A percentile compares a stretch with the other conserved stretches of the same genome.
phyloP scores from a whole-genome alignment of 2,113 vertebrate species.

The Eonycteris spelaea region DNA sequence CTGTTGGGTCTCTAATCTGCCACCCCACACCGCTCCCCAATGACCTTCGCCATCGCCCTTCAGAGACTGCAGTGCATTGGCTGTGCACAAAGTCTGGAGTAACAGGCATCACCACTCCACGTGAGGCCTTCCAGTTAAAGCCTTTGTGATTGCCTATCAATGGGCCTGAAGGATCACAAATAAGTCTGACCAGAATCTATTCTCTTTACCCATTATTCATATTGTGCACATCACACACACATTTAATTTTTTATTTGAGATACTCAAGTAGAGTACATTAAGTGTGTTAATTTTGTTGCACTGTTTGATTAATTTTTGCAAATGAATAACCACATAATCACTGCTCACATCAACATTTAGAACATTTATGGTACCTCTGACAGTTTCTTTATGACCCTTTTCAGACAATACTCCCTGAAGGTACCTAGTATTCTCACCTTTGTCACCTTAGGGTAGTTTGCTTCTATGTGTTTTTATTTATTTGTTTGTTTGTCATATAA shows the following conservation, averaged over 20 bases:
- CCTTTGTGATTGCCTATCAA: not conserved
- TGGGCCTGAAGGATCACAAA: not conserved
- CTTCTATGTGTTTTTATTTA: not conserved
- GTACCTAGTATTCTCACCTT: not conserved
- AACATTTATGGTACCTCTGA: not conserved
- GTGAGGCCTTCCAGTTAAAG: not conserved
- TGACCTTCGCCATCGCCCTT: not conserved
- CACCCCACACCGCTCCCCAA: rapidly evolving
- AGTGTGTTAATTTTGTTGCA: not conserved
- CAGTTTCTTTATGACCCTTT: not conserved
- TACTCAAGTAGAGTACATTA: not conserved
- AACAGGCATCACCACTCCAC: rapidly evolving
- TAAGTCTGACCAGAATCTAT: not conserved
- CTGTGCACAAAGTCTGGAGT: not conserved
- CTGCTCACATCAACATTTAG: not conserved
- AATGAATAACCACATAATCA: not conserved
- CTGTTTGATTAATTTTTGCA: not conserved
- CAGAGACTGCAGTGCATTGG: not conserved
- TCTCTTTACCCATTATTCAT: not conserved
- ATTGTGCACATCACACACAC: not conserved
- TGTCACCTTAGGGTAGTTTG: not conserved
- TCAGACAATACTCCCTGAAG: rapidly evolving
- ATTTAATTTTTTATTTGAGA: not conserved
- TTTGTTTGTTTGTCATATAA: not conserved
- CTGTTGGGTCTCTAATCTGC: not conserved